A percentile compares a stretch with the other conserved stretches of the same genome.
Conservation (phyloP, 2,888 invertebrate species). For the Metellina segmentata region DNA sequence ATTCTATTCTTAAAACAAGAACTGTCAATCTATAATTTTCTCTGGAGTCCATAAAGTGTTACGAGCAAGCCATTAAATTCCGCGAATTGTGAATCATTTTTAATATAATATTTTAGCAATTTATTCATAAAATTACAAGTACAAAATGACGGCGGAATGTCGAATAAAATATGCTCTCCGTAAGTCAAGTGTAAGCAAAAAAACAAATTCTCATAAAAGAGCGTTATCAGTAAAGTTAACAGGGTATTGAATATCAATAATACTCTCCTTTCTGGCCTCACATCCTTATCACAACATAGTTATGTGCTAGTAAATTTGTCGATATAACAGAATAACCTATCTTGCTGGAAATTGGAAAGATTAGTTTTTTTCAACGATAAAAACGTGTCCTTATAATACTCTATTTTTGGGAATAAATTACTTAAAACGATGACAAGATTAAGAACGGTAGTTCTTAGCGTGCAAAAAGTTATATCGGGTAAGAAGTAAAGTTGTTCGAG, state of each 20-base stretch:
- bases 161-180: slow-evolving; percentile 10
- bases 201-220: background rate
- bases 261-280: background rate
- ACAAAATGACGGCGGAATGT: background rate
- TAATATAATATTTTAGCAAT: background rate
- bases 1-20: too few relatives aligned
- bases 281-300: slow-evolving; percentile 13
- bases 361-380: slow-evolving; percentile 7
- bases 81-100: background rate
- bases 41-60: background rate
- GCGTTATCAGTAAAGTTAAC: slow-evolving; percentile 22
- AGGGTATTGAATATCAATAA: slow-evolving; percentile 27
- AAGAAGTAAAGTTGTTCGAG: too few relatives aligned
- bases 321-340: slow-evolving; percentile 11
- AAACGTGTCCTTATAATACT: background rate
- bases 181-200: background rate
- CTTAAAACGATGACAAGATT: background rate
- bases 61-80: background rate
- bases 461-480: too few relatives aligned
- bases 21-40: background rate
- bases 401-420: background rate
- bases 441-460: background rate
- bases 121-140: background rate
- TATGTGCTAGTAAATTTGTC: slow-evolving; percentile 10
- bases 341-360: background rate